Percentiles rank a stretch among this genome's conserved stretches.
Evolutionary conservation across 2,113 vertebrate species (phyloP).

Genomic region (Psettodes erumei): DNA sequence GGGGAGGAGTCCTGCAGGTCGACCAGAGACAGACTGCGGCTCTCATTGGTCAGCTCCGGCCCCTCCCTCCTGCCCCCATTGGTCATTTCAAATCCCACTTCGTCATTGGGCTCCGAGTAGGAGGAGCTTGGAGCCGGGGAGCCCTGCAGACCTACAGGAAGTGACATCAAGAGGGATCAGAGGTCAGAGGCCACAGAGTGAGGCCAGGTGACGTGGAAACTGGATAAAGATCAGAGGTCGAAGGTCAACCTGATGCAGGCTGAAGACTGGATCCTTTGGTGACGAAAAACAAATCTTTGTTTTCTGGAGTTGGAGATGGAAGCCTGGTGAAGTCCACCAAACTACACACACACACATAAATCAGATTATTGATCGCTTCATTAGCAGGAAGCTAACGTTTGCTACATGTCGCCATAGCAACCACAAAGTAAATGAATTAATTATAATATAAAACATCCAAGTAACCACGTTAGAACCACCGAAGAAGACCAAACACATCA

Average conservation of each 20-base stretch:
- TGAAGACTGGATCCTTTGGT: conserved; percentile 95
- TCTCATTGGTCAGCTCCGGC: conserved; percentile 89
- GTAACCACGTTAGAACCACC: no score
- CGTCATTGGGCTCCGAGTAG: conserved; percentile 96
- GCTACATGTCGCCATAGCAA: background rate
- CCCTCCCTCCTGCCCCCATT: conserved; percentile 62
- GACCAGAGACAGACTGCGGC: conserved; percentile 95
- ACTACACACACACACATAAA: conserved; percentile 79
- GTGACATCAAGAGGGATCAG: conserved; percentile 17
- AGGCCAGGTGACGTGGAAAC: background rate
- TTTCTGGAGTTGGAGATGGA: conserved; percentile 98
- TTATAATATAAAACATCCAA: no score
- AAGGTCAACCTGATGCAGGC: conserved; percentile 80
- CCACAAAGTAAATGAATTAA: no score
- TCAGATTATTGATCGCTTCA: background rate
- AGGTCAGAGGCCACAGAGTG: conserved; percentile 2
- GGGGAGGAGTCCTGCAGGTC: conserved; percentile 91
- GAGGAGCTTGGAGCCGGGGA: conserved; percentile 96
- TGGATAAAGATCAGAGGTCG: background rate
- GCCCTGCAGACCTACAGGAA: conserved; percentile 61
- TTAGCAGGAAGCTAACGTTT: background rate
- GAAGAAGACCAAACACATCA: no score
- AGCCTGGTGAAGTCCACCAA: conserved; percentile 98
- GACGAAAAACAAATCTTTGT: conserved; percentile 99
- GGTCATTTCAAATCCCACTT: conserved; percentile 75